These are phyloP conservation scores for Pogonomyrmex californicus DNA, from an alignment of 1,140 invertebrate species.

Conservation along the genomic window DNA sequence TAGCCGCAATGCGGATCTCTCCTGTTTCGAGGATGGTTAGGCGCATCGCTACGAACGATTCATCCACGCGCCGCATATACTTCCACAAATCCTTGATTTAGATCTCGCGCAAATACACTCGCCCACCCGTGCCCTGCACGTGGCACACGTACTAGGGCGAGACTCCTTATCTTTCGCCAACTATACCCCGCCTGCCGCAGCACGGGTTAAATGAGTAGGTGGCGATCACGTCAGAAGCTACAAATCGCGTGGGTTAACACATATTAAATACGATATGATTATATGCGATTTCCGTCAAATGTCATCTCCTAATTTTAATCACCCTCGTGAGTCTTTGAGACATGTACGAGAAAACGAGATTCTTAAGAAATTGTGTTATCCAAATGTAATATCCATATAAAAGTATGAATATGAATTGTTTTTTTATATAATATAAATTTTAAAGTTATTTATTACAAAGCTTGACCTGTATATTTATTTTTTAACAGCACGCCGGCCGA, in stretches of 20 bases:
- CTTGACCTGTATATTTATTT: background rate
- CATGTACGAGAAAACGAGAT: background rate
- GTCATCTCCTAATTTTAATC: slow-evolving; percentile 17
- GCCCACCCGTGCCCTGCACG: slow-evolving; percentile 4
- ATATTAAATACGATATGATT: background rate
- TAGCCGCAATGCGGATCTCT: slow-evolving; percentile 74
- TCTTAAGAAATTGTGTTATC: no score
- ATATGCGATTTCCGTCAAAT: background rate
- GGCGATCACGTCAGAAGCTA: slow-evolving; percentile 37
- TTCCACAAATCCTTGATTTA: slow-evolving; percentile 68
- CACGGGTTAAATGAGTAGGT: slow-evolving; percentile 22
- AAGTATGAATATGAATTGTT: no score
- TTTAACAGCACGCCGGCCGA: background rate
- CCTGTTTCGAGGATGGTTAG: slow-evolving; percentile 59
- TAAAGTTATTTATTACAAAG: background rate
- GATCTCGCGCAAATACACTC: slow-evolving; percentile 9
- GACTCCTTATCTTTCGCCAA: slow-evolving; percentile 64
- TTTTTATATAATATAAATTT: background rate
- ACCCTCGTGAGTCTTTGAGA: background rate
- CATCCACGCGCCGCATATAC: slow-evolving; percentile 40
- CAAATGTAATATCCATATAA: no score
- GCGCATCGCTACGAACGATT: slow-evolving; percentile 35
- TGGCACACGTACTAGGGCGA: background rate
- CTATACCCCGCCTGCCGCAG: slow-evolving; percentile 10
- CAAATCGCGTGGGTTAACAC: background rate